phyloP scores from a whole-genome alignment of 2,113 vertebrate species.

The Phylloscopus trochilus region DNA sequence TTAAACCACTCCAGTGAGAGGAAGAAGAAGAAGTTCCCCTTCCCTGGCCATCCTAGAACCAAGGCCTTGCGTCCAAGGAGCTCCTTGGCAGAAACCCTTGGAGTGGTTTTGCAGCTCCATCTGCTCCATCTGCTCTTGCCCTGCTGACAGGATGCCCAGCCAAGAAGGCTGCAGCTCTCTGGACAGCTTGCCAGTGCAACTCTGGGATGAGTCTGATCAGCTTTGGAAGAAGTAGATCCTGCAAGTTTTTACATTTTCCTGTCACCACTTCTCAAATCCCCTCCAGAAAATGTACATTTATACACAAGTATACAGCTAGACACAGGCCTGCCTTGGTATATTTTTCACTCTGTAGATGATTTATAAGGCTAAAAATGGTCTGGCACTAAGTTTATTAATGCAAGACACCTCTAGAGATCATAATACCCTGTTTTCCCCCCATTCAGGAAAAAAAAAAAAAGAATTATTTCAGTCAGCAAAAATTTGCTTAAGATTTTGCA shows the following conservation, averaged over 20 bases:
- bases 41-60: background rate
- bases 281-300: background rate
- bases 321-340: background rate
- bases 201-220: background rate
- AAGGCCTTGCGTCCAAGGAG: background rate
- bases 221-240: background rate
- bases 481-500: background rate
- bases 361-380: background rate
- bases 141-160: background rate
- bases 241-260: background rate
- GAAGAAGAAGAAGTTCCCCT: background rate
- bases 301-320: accelerated
- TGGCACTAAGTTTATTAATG: background rate
- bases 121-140: conserved; percentile 20
- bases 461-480: background rate
- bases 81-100: background rate
- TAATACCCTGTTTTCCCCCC: background rate
- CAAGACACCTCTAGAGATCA: background rate
- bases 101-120: background rate
- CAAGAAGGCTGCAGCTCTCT: background rate
- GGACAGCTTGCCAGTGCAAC: background rate
- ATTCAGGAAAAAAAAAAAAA: no score
- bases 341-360: background rate
- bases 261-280: background rate
- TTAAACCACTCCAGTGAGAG: background rate